Evolutionary conservation across 2,888 invertebrate species (phyloP).

Genomic region (Perdita meconis): DNA sequence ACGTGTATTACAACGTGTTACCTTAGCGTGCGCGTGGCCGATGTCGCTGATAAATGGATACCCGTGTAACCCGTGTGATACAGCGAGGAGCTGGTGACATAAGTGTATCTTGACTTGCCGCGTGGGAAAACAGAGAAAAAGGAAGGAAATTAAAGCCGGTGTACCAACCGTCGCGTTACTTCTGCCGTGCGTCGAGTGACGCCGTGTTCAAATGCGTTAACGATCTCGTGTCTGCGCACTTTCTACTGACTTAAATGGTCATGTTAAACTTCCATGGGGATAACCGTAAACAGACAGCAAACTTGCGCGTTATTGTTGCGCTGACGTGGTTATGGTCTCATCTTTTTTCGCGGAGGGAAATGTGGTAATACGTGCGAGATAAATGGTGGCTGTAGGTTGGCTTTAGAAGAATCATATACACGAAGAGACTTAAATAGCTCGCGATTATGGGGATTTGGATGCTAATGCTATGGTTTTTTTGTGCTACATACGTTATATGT

Average conservation of each 20-base stretch:
- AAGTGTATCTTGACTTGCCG: conserved; percentile 18
- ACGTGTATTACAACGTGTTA: conserved; percentile 26
- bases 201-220: conserved; percentile 55
- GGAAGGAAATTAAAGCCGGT: conserved; percentile 10
- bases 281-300: conserved; percentile 38
- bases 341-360: too few species aligned
- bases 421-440: too few species aligned
- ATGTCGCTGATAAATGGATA: conserved; percentile 40
- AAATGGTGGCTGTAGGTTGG: too few species aligned
- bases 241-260: conserved; percentile 59
- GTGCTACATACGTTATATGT: too few species aligned
- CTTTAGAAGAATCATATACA: too few species aligned
- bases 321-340: too few species aligned
- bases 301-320: conserved; percentile 10
- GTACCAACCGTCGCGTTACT: conserved; percentile 31
- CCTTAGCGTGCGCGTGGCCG: conserved; percentile 10
- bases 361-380: too few species aligned
- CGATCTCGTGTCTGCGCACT: conserved; percentile 53
- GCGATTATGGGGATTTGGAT: too few species aligned
- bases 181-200: conserved; percentile 37
- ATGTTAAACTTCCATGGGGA: conserved; percentile 48
- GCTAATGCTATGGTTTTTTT: too few species aligned
- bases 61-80: conserved; percentile 13
- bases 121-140: conserved; percentile 35
- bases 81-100: conserved; percentile 36